These are phyloP conservation scores for Lasaia peninsularis DNA, from an alignment of 1,140 invertebrate genomes.

Conservation along the genomic window DNA sequence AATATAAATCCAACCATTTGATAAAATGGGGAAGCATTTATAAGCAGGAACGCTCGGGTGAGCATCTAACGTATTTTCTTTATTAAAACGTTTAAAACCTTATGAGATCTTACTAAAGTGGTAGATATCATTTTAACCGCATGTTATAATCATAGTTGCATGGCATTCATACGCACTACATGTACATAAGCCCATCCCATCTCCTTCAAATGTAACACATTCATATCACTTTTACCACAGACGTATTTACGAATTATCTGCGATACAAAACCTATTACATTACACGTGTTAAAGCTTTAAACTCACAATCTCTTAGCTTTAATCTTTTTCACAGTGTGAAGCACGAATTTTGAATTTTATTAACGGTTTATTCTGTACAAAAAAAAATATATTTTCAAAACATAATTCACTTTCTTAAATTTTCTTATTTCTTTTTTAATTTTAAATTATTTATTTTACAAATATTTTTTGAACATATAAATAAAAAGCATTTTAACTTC, in stretches of 20 bases:
- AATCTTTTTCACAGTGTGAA: neutral
- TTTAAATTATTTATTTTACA: no score
- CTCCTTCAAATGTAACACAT: conserved; percentile 42
- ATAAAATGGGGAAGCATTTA: no score
- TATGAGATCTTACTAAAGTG: conserved; percentile 59
- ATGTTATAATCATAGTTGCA: conserved; percentile 63
- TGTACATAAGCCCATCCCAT: conserved; percentile 55
- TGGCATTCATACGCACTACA: conserved; percentile 49
- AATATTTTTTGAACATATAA: no score
- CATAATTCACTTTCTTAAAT: no score
- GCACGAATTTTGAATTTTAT: conserved; percentile 4
- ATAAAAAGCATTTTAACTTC: no score
- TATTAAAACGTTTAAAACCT: conserved; percentile 26
- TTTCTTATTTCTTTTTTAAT: no score
- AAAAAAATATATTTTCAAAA: no score
- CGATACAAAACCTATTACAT: neutral
- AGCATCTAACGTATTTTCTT: neutral
- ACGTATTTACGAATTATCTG: neutral
- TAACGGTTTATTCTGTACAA: no score
- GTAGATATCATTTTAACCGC: conserved; percentile 37
- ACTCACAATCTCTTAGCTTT: neutral
- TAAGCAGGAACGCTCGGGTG: no score
- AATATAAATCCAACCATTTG: no score
- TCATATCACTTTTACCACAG: conserved; percentile 13
- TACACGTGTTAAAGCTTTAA: neutral